A percentile compares a stretch with the other conserved stretches of the same genome.
phyloP scores from a whole-genome alignment of 1,140 invertebrate genomes.

The Hydropsyche tenuis region DNA sequence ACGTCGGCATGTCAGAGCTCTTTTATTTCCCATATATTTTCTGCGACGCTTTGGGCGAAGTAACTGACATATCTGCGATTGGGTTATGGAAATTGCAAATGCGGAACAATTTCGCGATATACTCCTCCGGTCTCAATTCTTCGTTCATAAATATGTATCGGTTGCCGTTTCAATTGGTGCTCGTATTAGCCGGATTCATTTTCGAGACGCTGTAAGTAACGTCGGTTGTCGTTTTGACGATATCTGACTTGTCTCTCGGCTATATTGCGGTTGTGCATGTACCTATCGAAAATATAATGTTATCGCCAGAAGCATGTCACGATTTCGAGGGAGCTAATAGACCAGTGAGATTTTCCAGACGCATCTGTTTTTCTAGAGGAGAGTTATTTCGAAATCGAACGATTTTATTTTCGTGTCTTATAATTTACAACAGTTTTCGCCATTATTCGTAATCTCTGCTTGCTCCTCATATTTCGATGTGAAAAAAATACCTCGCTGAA shows the following conservation, averaged over 20 bases:
- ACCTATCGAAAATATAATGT: conserved; percentile 2
- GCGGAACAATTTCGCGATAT: conserved; percentile 1
- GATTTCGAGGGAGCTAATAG: neutral
- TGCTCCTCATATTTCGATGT: no score
- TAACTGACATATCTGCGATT: conserved; percentile 36
- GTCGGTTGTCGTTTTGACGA: neutral
- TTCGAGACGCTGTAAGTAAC: neutral
- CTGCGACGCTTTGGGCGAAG: neutral
- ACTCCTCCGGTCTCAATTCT: no score
- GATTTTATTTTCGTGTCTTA: no score
- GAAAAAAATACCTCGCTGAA: no score
- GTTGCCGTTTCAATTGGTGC: no score
- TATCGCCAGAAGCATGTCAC: conserved; percentile 16
- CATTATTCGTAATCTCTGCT: no score
- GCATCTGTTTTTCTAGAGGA: conserved; percentile 13
- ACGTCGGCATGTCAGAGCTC: conserved; percentile 23
- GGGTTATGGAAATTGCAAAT: conserved; percentile 36
- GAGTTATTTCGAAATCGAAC: neutral
- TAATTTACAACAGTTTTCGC: no score
- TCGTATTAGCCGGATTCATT: no score
- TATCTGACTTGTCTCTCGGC: neutral
- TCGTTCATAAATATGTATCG: no score
- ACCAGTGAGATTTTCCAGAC: neutral
- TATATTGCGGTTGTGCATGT: neutral
- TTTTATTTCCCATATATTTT: conserved; percentile 27